Evolutionary conservation across 37 sponge, comb jelly and placozoan genomes (phyloP).

Genomic region (Petrosia ficiformis): DNA sequence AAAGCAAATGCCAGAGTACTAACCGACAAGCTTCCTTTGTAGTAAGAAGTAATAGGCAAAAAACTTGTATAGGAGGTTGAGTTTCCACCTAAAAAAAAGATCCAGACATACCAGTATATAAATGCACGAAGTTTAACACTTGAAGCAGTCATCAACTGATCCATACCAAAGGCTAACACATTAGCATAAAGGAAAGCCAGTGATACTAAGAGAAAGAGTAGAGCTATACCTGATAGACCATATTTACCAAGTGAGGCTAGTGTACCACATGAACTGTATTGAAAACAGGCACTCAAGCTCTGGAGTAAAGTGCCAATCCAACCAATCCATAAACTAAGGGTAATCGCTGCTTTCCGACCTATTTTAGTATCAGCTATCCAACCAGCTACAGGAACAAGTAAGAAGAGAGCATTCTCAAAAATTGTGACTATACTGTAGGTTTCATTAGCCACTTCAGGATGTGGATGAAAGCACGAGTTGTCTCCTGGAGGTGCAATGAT

Average conservation of each 20-base stretch:
- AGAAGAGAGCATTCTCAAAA: background rate
- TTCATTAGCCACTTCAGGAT: background rate
- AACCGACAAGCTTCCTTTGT: background rate
- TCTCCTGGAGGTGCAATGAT: background rate
- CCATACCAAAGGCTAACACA: background rate
- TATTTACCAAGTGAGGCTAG: background rate
- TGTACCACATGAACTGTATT: background rate
- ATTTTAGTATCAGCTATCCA: constrained; percentile 4
- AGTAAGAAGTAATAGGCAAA: background rate
- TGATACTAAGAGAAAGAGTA: background rate
- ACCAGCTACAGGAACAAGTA: background rate
- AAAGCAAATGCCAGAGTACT: background rate
- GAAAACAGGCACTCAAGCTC: background rate
- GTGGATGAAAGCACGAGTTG: background rate
- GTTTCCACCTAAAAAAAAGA: background rate
- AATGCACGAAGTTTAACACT: background rate
- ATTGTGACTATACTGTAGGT: background rate
- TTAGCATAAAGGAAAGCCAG: background rate
- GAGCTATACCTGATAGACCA: background rate
- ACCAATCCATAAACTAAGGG: background rate
- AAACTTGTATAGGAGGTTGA: background rate
- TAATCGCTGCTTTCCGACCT: background rate
- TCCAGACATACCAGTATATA: constrained; percentile 8
- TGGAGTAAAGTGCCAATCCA: background rate
- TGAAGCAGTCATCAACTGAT: background rate